Base-by-base conservation (phyloP, 2,888 invertebrate genomes). In the Mythimna loreyi region DNA sequence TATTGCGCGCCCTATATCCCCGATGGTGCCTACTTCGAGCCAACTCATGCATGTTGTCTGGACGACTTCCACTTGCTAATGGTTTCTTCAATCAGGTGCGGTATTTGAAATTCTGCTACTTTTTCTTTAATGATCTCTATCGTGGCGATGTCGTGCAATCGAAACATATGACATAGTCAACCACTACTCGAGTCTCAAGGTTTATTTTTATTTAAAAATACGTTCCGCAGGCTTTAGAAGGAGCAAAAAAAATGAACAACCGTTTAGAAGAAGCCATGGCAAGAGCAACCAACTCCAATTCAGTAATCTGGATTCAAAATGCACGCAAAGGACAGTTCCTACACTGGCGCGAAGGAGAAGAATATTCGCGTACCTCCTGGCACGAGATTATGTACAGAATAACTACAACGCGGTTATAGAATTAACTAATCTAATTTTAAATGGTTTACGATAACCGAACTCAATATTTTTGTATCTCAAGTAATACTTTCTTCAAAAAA, bases 1-100 rank as follows among this genome's bases (percentile, higher is more conserved):
- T 89, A n/a, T 79, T 92, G 75, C 90, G 90, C 6, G 72, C 88
- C 0, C 58, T 93, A 13, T 91, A 89, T 72, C 93, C 94, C 5
- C 91, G 94, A n/a, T 95, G 95, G 94, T 81, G 91, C 7, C 77
- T 93, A 5, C 80, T 95, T 33, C 93, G 90, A 82, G 93, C 93
- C 2, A 89, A 91, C 78, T 92, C 92, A 1, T 84, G 88, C 3
- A 86, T 81, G 59, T 82, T 95, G 53, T 93, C 94, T 45, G 90
- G 93, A 40, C 91, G 93, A n/a, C 72, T 83, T 13, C 49, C 86
- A 33, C 73, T 84, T 43, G 91, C 93, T 8, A 82, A 81, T 40
- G 70, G 82, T 33, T 79, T 84, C 40, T 90, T 90, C 47, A 90
- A 88, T 77, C 93, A 93, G 83, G 95, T 94, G 75, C 59, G 78